phyloP scores from a whole-genome alignment of 1,140 invertebrate species.

The Platyura marginata region DNA sequence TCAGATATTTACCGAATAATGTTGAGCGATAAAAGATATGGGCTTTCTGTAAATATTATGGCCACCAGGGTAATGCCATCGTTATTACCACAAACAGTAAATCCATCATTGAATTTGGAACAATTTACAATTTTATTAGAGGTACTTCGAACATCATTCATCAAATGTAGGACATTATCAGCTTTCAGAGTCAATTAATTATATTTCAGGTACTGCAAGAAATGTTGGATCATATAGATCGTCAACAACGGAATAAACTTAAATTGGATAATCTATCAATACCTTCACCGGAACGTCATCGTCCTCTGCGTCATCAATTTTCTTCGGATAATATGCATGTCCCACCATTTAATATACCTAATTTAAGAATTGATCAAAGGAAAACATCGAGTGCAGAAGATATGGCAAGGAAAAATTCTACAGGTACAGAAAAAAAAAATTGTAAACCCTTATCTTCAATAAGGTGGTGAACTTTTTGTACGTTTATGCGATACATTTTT shows the following conservation, averaged over 20 bases:
- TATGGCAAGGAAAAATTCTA: constrained; percentile 69
- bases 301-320: constrained; percentile 58
- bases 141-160: constrained; percentile 26
- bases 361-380: constrained; percentile 61
- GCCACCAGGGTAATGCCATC: constrained; percentile 86
- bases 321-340: constrained; percentile 74
- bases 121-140: constrained; percentile 75
- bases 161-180: too few relatives aligned
- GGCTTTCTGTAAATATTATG: constrained; percentile 77
- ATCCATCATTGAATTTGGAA: constrained; percentile 73
- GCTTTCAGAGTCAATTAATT: background rate
- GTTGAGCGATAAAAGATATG: constrained; percentile 82
- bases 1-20: constrained; percentile 87
- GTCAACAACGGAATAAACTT: constrained; percentile 67
- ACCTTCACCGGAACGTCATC: constrained; percentile 55
- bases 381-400: constrained; percentile 77
- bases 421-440: too few relatives aligned
- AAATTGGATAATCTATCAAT: constrained; percentile 59
- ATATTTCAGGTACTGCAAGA: constrained; percentile 54
- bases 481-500: too few relatives aligned
- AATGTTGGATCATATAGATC: constrained; percentile 83
- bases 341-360: constrained; percentile 69
- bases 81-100: constrained; percentile 81
- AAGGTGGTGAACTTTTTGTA: too few relatives aligned
- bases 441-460: too few relatives aligned